A percentile compares a stretch with the other conserved stretches of the same genome.
These are phyloP conservation scores for Acanthiza pusilla DNA, from an alignment of 2,797 vertebrate species.

Conservation along the genomic window DNA sequence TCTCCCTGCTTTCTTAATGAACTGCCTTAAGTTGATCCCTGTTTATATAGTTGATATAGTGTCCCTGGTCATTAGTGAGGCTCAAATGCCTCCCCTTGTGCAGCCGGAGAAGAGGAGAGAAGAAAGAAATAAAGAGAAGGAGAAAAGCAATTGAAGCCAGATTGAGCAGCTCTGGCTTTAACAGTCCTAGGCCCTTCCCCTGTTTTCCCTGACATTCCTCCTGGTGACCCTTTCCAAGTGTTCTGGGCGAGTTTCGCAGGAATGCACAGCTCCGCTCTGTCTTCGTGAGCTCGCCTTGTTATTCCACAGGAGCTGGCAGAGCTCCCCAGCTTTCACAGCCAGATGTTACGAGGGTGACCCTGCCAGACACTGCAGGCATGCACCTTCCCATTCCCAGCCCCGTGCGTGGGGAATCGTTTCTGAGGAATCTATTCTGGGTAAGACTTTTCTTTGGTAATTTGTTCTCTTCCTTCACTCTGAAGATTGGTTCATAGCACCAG, in stretches of 20 bases:
- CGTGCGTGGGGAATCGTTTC: neutral
- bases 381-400: conserved; percentile 21
- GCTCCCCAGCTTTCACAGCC: conserved; percentile 55
- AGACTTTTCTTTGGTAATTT: neutral
- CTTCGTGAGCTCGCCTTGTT: neutral
- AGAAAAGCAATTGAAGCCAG: conserved; percentile 42
- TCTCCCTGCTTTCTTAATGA: neutral
- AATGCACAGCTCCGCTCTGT: neutral
- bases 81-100: neutral
- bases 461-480: neutral
- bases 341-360: conserved; percentile 60
- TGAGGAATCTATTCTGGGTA: neutral
- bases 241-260: conserved; percentile 25
- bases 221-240: conserved; percentile 48
- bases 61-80: neutral
- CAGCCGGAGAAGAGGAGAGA: neutral
- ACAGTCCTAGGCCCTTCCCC: conserved; percentile 37
- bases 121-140: neutral
- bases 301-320: conserved; percentile 18
- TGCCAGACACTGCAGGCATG: conserved; percentile 34
- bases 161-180: conserved; percentile 14
- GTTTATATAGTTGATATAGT: neutral
- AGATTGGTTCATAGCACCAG: neutral
- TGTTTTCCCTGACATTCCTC: conserved; percentile 49
- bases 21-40: neutral